phyloP scores from a whole-genome alignment of 2,888 invertebrate genomes.

The Cephonodes hylas region DNA sequence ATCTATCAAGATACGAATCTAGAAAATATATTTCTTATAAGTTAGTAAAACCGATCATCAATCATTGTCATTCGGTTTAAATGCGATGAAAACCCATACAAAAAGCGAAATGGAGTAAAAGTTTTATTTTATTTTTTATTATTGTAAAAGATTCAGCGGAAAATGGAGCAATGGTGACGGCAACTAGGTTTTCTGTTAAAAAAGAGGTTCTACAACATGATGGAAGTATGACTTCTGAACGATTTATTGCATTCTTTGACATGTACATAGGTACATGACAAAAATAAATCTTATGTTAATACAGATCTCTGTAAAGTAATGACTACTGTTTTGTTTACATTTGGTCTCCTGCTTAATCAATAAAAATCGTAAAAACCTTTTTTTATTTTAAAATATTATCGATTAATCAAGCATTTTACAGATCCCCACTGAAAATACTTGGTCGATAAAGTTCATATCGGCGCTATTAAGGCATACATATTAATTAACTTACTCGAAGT shows the following conservation, averaged over 20 bases:
- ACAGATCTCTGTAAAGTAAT: no score
- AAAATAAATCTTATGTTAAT: no score
- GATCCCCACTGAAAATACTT: no score
- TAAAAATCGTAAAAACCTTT: no score
- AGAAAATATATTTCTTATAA: not conserved
- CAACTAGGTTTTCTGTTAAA: not conserved
- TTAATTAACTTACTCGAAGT: not conserved
- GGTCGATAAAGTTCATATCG: not conserved
- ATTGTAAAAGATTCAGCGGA: not conserved
- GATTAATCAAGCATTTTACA: not conserved
- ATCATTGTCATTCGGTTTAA: not conserved
- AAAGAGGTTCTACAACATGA: no score
- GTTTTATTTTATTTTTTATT: not conserved
- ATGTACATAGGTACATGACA: no score
- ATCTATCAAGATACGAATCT: slow-evolving; percentile 8
- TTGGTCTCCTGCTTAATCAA: no score
- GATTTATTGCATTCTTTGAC: no score
- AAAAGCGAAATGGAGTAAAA: not conserved
- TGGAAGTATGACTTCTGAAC: no score
- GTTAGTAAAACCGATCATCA: not conserved
- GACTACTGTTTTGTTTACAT: no score
- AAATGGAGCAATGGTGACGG: not conserved
- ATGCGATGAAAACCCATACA: not conserved
- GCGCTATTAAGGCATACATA: not conserved
- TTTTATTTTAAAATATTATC: not conserved